phyloP scores from a whole-genome alignment of 2,113 vertebrate species.

The Orientallactaga bullata region DNA sequence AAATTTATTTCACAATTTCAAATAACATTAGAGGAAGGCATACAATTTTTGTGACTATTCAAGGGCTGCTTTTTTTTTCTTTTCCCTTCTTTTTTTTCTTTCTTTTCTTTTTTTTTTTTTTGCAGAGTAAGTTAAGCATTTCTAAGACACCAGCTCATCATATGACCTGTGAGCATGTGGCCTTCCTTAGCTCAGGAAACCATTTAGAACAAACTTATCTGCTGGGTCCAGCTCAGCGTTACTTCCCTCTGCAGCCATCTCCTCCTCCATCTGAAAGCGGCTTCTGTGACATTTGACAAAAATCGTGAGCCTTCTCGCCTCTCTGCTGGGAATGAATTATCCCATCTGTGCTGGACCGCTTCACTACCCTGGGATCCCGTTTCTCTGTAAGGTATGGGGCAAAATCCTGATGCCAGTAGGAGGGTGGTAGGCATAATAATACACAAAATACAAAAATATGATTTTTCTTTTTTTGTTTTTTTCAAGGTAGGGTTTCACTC shows the following conservation, averaged over 20 bases:
- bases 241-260: conserved; percentile 29
- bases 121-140: conserved; percentile 51
- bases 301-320: background rate
- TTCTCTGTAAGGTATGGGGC: conserved; percentile 62
- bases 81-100: background rate
- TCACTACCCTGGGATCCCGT: conserved; percentile 10
- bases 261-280: conserved; percentile 41
- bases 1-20: conserved; percentile 70
- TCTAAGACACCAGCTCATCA: conserved; percentile 67
- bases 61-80: conserved; percentile 36
- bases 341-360: conserved; percentile 46
- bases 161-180: conserved; percentile 73
- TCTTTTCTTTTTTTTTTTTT: conserved; percentile 34
- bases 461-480: background rate
- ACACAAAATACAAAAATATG: background rate
- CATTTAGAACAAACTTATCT: conserved; percentile 58
- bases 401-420: background rate
- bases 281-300: conserved; percentile 47
- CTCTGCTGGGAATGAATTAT: background rate
- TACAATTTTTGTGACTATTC: conserved; percentile 36
- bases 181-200: conserved; percentile 62
- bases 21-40: conserved; percentile 59
- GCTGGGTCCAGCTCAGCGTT: background rate
- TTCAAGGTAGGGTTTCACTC: too few species aligned
- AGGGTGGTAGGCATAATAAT: background rate